Conservation (phyloP, 2,113 vertebrate species). For the Sus scrofa region T2T-Sscrofa CM000825.6:46512001-46512500, state of each 20-base stretch:
- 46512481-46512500: constrained; percentile 98
- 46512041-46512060: background rate
- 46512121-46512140: rapidly evolving
- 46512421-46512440: constrained; percentile 95
- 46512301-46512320: rapidly evolving
- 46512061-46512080: background rate
- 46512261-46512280: background rate
- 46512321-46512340: background rate
- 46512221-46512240: background rate
- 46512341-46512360: rapidly evolving
- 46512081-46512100: rapidly evolving
- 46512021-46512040: background rate
- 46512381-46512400: constrained; percentile 98
- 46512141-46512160: background rate
- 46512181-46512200: background rate
- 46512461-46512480: constrained; percentile 98
- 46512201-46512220: too few species aligned
- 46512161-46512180: background rate
- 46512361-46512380: constrained; percentile 86
- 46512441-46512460: constrained; percentile 98
- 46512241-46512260: background rate
- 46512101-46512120: background rate
- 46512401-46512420: constrained; percentile 96
- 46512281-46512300: background rate
- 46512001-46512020: background rate